Evolutionary conservation across 2,888 invertebrate species (phyloP), one percentile per base, ranked within the genome.

Genomic region (Portevinia maculata): DNA sequence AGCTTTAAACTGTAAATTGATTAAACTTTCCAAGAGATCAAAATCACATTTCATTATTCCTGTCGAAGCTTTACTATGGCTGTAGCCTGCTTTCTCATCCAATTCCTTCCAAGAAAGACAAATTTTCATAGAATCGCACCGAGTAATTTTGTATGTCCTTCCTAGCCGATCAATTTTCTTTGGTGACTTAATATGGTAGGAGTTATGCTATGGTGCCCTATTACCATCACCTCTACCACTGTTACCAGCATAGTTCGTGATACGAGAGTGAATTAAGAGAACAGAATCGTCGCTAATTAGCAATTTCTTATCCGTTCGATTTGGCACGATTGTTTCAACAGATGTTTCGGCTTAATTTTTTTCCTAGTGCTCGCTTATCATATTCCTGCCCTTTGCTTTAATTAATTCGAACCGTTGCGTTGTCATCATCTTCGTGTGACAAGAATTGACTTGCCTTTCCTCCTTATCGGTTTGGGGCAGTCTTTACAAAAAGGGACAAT

Each of bases 261-360:
- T 28, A 57, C 48, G 53, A 41, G 64, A 67, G 71, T 59, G 57
- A 83, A 83, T 83, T 71, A 67, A 67, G 71, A 67, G 71, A 75
- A 60, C 71, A 83, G 67, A 83, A 65, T 78, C 62, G 67, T 65
- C 52, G 83, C 78, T 83, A 83, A 83, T 83, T 83, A 83, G 78
- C 53, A 60, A 83, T 83, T 83, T 83, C 83, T 83, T 83, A 83
- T 83, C 71, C 78, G 75, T 76, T 81, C 78, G 83, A 83, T 78
- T 83, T 71, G 73, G 71, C 78, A 71, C 65, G 83, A 78, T 83
- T 83, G 78, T 52, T 67, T 55, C 67, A 78, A 83, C 83, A 83
- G 83, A 83, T 83, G 83, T 76, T 83, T 83, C 83, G 50, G 57
- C 44, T 41, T 39, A 46, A 44, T 55, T 69, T 48, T 67, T 15